Evolutionary conservation across 2,888 invertebrate genomes (phyloP).

Genomic region (Leistus spinibarbis): DNA sequence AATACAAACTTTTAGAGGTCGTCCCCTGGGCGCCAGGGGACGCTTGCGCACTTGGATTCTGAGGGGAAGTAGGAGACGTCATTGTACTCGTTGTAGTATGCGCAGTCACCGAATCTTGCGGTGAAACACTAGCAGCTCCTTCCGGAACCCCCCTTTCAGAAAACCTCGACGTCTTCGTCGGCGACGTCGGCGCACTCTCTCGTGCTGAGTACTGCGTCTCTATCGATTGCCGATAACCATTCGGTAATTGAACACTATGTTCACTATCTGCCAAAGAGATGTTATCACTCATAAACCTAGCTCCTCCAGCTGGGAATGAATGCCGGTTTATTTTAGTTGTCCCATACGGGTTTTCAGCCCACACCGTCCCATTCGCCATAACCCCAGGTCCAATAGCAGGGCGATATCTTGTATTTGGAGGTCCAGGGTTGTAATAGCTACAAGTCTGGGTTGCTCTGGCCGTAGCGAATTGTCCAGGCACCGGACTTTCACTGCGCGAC

Average conservation of each 20-base stretch:
- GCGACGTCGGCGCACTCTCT: constrained; percentile 61
- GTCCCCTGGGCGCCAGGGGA: constrained; percentile 44
- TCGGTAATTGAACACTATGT: constrained; percentile 49
- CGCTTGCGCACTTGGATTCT: constrained; percentile 60
- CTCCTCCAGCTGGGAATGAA: constrained; percentile 51
- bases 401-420: constrained; percentile 49
- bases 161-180: constrained; percentile 58
- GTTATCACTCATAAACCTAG: constrained; percentile 50
- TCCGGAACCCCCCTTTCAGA: constrained; percentile 75
- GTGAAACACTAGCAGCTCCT: constrained; percentile 73
- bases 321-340: constrained; percentile 51
- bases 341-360: constrained; percentile 50
- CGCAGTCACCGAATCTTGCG: constrained; percentile 63
- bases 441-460: constrained; percentile 56
- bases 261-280: constrained; percentile 52
- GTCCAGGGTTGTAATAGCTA: constrained; percentile 47
- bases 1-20: constrained; percentile 67
- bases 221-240: constrained; percentile 49
- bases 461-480: constrained; percentile 54
- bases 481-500: constrained; percentile 55
- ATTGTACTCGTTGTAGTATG: constrained; percentile 53
- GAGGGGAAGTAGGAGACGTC: constrained; percentile 59
- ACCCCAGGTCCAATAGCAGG: constrained; percentile 48
- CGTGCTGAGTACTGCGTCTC: constrained; percentile 45
- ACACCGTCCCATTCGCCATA: constrained; percentile 46